A percentile compares a stretch with the other conserved stretches of the same genome.
phyloP scores from a whole-genome alignment of 53 echinoderm and acorn worm genomes.

The Zoroaster sp. region DNA sequence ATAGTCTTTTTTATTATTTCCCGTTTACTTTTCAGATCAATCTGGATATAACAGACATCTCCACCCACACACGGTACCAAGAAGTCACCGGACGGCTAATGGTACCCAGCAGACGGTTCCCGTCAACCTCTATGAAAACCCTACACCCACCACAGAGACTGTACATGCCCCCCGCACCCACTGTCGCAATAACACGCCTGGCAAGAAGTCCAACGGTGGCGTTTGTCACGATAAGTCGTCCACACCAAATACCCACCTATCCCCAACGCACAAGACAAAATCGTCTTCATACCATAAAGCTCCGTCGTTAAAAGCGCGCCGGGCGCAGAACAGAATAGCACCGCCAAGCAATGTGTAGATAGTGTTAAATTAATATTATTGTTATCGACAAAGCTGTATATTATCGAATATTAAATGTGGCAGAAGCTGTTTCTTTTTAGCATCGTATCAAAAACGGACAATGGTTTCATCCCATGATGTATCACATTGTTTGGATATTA shows the following conservation, averaged over 20 bases:
- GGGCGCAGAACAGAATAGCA: constrained; percentile 48
- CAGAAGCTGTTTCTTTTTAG: constrained; percentile 11
- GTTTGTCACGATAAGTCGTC: constrained; percentile 14
- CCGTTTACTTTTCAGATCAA: constrained; percentile 18
- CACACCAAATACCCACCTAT: constrained; percentile 13
- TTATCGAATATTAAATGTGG: constrained; percentile 6
- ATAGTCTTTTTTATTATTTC: neutral
- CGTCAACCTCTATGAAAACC: constrained; percentile 60
- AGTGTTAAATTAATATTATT: constrained; percentile 32
- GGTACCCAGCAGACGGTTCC: constrained; percentile 16
- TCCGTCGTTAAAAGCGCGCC: constrained; percentile 34
- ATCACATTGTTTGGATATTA: constrained; percentile 9
- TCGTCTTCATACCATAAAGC: constrained; percentile 26
- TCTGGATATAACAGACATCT: constrained; percentile 14
- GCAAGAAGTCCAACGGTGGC: constrained; percentile 18
- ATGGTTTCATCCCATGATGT: neutral
- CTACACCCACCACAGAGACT: constrained; percentile 33
- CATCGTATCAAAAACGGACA: neutral
- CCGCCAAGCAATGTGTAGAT: constrained; percentile 60
- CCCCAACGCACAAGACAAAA: constrained; percentile 24
- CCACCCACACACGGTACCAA: constrained; percentile 45
- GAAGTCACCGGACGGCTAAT: constrained; percentile 1
- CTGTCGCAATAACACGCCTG: constrained; percentile 5
- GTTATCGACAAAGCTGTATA: constrained; percentile 19
- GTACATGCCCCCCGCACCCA: constrained; percentile 6